These are phyloP conservation scores for Drosophila kambysellisi DNA, from an alignment of 2,888 invertebrate genomes.

Conservation along the genomic window DNA sequence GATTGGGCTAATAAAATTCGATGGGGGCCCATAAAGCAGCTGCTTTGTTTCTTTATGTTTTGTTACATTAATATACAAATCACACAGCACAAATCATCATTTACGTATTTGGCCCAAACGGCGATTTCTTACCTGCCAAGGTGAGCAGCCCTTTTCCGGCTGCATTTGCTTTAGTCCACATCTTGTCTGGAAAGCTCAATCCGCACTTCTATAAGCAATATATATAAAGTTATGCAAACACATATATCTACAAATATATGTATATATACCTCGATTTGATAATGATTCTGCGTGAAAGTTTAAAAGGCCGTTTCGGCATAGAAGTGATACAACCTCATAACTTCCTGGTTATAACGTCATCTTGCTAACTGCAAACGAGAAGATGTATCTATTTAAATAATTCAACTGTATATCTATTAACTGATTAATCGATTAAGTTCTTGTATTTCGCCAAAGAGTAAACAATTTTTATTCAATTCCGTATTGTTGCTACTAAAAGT, in stretches of 20 bases:
- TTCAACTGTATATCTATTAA: neutral
- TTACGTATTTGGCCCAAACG: neutral
- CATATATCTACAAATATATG: neutral
- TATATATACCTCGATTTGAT: constrained; percentile 32
- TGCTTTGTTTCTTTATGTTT: constrained; percentile 19
- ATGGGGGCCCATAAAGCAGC: constrained; percentile 37
- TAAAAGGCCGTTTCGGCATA: constrained; percentile 25
- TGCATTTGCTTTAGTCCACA: constrained; percentile 57
- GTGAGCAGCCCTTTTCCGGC: constrained; percentile 77
- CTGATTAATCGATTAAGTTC: neutral
- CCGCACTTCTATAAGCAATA: neutral
- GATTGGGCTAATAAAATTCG: constrained; percentile 36
- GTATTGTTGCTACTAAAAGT: constrained; percentile 3
- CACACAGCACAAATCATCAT: constrained; percentile 5
- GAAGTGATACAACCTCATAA: constrained; percentile 40
- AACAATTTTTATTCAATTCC: constrained; percentile 7
- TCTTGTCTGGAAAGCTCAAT: constrained; percentile 29
- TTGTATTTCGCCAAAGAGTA: neutral
- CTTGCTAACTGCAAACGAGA: constrained; percentile 34
- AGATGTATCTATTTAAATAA: neutral
- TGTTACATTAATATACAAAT: constrained; percentile 17
- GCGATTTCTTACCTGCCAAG: constrained; percentile 77
- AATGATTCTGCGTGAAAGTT: constrained; percentile 13
- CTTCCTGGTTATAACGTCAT: constrained; percentile 30
- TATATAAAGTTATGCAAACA: neutral